Conservation (phyloP, 2,113 vertebrate genomes). For the Galemys pyrenaicus region DNA sequence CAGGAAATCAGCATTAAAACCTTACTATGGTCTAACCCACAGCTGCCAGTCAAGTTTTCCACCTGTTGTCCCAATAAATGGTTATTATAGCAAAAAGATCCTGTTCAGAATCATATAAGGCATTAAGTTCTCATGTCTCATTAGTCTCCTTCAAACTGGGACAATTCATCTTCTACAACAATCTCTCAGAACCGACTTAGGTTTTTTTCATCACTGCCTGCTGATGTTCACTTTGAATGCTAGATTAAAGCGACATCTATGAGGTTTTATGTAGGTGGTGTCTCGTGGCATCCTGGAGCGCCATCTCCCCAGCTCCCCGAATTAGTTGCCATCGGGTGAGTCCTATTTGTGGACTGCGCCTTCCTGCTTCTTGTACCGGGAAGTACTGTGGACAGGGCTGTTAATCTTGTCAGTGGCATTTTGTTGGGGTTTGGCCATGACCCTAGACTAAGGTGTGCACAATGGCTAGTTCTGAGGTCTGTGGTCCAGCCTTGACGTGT, state of each 20-base stretch:
- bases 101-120: not conserved
- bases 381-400: too few species aligned
- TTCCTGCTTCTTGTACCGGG: too few species aligned
- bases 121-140: not conserved
- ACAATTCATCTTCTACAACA: not conserved
- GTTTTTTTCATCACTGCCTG: not conserved
- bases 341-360: too few species aligned
- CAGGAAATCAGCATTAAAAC: not conserved
- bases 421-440: too few species aligned
- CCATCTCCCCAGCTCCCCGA: too few species aligned
- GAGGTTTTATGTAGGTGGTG: too few species aligned
- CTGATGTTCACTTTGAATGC: not conserved
- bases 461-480: too few species aligned
- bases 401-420: too few species aligned
- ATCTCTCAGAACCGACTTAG: not conserved
- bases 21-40: not conserved
- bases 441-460: too few species aligned
- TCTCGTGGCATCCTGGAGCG: not conserved
- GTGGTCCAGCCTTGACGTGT: too few species aligned
- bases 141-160: not conserved
- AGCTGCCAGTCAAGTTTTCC: not conserved
- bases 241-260: not conserved
- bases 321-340: too few species aligned
- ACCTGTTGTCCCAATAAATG: not conserved
- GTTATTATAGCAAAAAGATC: not conserved